Conservation (phyloP, 2,113 vertebrate genomes). For the Lycocorax pyrrhopterus region DNA sequence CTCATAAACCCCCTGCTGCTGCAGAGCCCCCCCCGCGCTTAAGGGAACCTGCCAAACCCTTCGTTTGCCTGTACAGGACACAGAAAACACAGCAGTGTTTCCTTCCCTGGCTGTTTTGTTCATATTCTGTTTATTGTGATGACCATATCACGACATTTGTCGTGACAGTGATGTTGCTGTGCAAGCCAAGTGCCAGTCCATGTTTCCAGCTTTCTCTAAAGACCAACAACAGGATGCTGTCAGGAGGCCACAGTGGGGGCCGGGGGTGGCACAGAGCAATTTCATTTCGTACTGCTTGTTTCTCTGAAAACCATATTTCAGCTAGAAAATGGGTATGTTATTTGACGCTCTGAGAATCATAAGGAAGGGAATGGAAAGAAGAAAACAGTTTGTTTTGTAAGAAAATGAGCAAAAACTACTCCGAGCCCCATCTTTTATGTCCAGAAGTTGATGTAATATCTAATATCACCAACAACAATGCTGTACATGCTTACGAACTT, state of each 20-base stretch:
- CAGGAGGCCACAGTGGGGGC: not conserved
- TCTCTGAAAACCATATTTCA: not conserved
- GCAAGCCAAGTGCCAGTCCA: not conserved
- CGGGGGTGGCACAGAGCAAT: not conserved
- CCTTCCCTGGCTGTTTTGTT: not conserved
- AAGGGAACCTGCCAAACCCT: not conserved
- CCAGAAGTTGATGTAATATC: not conserved
- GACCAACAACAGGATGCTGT: not conserved
- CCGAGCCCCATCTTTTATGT: not conserved
- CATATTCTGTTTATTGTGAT: not conserved
- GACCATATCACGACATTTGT: not conserved
- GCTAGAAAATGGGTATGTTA: not conserved
- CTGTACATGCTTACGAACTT: not conserved
- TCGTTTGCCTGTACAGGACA: not conserved
- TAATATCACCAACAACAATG: not conserved
- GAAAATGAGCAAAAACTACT: not conserved
- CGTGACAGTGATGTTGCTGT: not conserved
- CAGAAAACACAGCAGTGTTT: not conserved
- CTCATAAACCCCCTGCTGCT: not conserved
- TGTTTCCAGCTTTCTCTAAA: not conserved
- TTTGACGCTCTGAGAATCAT: not conserved
- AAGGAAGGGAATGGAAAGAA: not conserved
- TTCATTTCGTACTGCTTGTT: not conserved
- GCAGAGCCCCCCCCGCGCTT: not conserved
- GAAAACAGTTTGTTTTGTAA: not conserved